Conservation (phyloP, 30 jellyfish, hydroid and myxozoan genomes). For the Aurelia aurita region DNA sequence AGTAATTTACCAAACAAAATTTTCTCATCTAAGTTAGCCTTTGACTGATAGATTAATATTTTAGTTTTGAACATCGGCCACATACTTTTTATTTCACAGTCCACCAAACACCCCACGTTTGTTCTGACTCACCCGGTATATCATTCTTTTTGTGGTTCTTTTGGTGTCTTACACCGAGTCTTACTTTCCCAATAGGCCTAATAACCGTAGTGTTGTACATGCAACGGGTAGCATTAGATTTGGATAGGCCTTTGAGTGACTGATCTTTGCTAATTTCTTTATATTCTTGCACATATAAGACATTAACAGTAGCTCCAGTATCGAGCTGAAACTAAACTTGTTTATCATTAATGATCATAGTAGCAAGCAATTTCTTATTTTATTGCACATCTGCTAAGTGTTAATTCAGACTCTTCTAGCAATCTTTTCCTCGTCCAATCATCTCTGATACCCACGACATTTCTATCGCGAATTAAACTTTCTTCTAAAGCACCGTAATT, state of each 20-base stretch:
- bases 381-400: conserved; percentile 33
- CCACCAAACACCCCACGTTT: no score
- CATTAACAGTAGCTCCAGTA: conserved; percentile 47
- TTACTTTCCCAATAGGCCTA: no score
- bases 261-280: no score
- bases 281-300: conserved; percentile 18
- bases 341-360: conserved; percentile 18
- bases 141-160: conserved; percentile 7
- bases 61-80: no score
- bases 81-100: no score
- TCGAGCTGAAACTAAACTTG: conserved; percentile 26
- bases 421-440: conserved; percentile 22
- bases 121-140: no score
- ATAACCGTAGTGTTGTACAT: conserved; percentile 16
- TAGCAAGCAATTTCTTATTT: conserved; percentile 13
- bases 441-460: no score
- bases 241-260: no score
- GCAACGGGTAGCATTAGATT: conserved; percentile 24
- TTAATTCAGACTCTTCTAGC: conserved; percentile 19
- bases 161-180: conserved; percentile 19
- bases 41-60: no score
- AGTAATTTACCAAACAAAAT: no score
- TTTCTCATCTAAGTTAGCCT: no score
- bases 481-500: conserved; percentile 21
- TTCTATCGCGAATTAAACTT: conserved; percentile 19